A percentile compares a stretch with the other conserved stretches of the same genome.
Conservation (phyloP, 2,113 vertebrate species). For the Siniperca chuatsi region DNA sequence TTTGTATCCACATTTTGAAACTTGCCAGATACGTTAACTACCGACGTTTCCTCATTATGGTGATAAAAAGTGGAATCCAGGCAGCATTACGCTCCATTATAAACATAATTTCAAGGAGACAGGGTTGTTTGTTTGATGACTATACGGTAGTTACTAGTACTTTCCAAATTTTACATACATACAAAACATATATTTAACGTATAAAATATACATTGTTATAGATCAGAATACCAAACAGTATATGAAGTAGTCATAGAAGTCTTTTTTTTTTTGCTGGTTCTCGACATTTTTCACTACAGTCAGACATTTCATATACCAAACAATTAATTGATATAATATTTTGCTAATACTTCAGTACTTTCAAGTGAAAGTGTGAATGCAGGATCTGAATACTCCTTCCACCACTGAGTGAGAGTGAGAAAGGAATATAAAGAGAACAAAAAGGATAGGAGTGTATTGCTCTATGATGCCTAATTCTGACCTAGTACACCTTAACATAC, state of each 20-base stretch:
- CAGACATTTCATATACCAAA: background rate
- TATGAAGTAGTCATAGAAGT: too few species aligned
- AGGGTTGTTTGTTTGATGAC: background rate
- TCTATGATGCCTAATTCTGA: background rate
- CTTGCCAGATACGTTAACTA: background rate
- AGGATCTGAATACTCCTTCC: background rate
- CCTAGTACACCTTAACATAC: background rate
- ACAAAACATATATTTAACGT: background rate
- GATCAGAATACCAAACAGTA: too few species aligned
- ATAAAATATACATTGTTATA: too few species aligned
- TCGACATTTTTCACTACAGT: background rate
- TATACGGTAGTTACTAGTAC: background rate
- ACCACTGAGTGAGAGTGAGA: background rate
- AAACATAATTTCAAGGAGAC: background rate
- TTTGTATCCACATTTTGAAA: background rate
- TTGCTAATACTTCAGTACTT: background rate
- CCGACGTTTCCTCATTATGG: background rate
- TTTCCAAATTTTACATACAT: background rate
- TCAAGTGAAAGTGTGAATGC: background rate
- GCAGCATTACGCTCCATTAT: too few species aligned
- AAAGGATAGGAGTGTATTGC: background rate
- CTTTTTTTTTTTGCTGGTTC: background rate
- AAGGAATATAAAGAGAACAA: background rate
- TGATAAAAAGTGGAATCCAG: background rate
- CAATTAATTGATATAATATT: background rate